Conservation (phyloP, 2,888 invertebrate genomes). For the Hypercompe scribonia region DNA sequence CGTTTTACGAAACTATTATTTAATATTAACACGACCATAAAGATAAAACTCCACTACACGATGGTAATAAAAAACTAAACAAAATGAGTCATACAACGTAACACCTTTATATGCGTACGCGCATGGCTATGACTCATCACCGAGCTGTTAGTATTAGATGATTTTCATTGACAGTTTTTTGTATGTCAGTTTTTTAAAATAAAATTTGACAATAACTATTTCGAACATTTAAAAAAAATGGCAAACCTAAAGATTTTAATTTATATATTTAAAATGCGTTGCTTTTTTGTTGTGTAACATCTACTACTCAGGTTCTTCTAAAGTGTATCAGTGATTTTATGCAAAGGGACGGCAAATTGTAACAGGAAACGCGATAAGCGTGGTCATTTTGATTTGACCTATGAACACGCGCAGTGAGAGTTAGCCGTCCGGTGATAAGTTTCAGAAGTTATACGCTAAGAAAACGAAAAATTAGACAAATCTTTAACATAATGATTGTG, state of each 20-base stretch:
- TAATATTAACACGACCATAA: constrained; percentile 26
- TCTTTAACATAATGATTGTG: no score
- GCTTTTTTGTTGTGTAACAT: neutral
- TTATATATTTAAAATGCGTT: neutral
- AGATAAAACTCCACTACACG: constrained; percentile 33
- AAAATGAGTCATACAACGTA: constrained; percentile 49
- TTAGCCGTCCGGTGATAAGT: no score
- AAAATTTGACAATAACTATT: neutral
- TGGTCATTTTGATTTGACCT: no score
- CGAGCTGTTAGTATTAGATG: constrained; percentile 29
- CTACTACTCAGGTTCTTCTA: no score
- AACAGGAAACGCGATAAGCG: no score
- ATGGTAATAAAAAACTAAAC: constrained; percentile 51
- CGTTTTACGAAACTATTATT: constrained; percentile 27
- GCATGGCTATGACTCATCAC: constrained; percentile 42
- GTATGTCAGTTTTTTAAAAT: constrained; percentile 6
- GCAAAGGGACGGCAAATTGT: no score
- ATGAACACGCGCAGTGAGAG: no score
- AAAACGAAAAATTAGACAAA: no score
- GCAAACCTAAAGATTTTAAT: neutral
- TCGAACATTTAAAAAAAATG: neutral
- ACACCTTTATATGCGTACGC: constrained; percentile 47
- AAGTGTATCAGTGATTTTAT: no score
- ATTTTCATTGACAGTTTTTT: constrained; percentile 43
- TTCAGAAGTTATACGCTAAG: no score